These are phyloP conservation scores for Gymnarchus niloticus DNA, from an alignment of 2,113 vertebrate species.

Conservation along the genomic window DNA sequence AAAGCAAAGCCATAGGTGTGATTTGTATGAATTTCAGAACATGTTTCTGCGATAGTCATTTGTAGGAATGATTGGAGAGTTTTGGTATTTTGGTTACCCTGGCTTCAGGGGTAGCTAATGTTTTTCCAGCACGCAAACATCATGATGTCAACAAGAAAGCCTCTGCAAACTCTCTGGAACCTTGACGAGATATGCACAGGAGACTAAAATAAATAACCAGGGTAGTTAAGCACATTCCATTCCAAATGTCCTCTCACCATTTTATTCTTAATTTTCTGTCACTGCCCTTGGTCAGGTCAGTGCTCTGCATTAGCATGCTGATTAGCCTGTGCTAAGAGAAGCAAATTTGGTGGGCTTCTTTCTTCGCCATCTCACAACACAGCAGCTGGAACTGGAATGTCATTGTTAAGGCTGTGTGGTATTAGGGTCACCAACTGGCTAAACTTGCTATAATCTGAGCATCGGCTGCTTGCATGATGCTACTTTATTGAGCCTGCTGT, in stretches of 20 bases:
- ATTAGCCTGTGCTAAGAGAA: neutral
- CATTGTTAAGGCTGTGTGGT: neutral
- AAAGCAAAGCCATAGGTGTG: neutral
- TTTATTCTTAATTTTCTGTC: neutral
- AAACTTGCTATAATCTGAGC: neutral
- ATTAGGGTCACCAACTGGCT: neutral
- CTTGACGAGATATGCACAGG: neutral
- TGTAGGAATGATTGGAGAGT: constrained; percentile 31
- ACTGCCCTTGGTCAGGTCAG: neutral
- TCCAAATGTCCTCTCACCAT: neutral
- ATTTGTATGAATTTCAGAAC: neutral
- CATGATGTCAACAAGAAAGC: constrained; percentile 46
- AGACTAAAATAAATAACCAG: neutral
- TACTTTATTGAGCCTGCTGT: neutral
- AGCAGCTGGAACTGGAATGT: neutral
- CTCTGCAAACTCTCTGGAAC: constrained; percentile 19
- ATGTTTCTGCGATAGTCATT: constrained; percentile 44
- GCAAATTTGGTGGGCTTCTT: neutral
- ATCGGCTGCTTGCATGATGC: neutral
- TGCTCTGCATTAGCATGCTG: neutral
- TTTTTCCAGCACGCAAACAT: constrained; percentile 45
- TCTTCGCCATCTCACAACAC: too few relatives aligned
- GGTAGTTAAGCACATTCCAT: neutral
- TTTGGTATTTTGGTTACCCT: constrained; percentile 34
- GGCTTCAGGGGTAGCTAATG: constrained; percentile 26